Conservation (phyloP, 2,113 vertebrate species). For the Rynchops niger region DNA sequence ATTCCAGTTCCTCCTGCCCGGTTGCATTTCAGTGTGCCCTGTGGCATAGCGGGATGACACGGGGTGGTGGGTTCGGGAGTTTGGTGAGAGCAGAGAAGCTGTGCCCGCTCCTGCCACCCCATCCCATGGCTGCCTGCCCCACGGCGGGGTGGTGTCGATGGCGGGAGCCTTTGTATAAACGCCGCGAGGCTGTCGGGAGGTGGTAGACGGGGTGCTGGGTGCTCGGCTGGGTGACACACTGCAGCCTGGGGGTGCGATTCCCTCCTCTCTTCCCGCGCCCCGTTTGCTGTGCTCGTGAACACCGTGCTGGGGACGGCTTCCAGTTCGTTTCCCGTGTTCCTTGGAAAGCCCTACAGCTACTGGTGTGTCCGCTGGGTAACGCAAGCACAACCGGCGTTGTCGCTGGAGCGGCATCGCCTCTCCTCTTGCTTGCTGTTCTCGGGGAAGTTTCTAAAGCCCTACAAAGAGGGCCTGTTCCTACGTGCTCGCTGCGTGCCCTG, state of each 20-base stretch:
- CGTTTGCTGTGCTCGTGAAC: not conserved
- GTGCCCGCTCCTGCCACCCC: not conserved
- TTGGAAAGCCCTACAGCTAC: not conserved
- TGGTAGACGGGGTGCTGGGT: not conserved
- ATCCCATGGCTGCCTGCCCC: not conserved
- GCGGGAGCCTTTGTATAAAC: not conserved
- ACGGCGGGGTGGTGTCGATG: accelerated
- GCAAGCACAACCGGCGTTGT: accelerated
- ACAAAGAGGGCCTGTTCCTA: not conserved
- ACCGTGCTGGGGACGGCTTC: not conserved
- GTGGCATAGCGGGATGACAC: not conserved
- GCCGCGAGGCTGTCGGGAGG: not conserved
- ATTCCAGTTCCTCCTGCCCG: not conserved
- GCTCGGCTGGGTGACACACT: not conserved
- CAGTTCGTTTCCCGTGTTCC: not conserved
- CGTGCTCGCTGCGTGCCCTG: accelerated
- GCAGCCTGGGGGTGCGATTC: accelerated
- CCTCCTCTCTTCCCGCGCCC: not conserved
- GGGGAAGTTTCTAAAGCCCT: not conserved
- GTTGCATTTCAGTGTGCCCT: not conserved
- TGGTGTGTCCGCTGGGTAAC: accelerated
- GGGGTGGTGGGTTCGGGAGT: not conserved
- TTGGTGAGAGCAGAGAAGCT: not conserved
- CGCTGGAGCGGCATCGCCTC: accelerated
- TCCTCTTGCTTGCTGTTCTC: accelerated